These are phyloP conservation scores for Sternarchorhynchus goeldii DNA, from an alignment of 2,797 vertebrate species.

Conservation along the genomic window DNA sequence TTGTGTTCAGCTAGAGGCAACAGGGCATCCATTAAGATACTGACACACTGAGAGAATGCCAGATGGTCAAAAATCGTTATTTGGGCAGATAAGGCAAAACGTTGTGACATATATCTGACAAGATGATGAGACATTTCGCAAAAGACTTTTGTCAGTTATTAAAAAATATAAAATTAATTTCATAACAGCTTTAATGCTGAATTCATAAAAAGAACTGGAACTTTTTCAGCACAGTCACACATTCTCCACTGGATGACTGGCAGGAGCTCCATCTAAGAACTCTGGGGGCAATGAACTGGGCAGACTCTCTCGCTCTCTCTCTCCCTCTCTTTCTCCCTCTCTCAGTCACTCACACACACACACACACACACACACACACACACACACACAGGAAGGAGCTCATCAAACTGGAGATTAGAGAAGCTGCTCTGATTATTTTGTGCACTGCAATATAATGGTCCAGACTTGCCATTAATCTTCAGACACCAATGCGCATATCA, in stretches of 20 bases:
- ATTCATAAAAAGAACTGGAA: not conserved
- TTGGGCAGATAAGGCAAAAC: too few relatives aligned
- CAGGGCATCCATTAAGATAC: too few relatives aligned
- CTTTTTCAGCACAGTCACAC: not conserved
- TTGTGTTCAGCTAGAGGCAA: too few relatives aligned
- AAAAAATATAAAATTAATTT: not conserved
- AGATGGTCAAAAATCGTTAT: too few relatives aligned
- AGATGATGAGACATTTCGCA: too few relatives aligned
- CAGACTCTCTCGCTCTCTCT: conserved; percentile 14
- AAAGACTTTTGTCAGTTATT: not conserved
- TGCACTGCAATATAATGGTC: conserved; percentile 49
- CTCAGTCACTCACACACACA: too few relatives aligned
- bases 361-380: conserved; percentile 32
- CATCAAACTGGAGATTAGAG: conserved; percentile 51
- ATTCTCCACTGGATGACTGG: conserved; percentile 20
- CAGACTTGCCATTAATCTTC: conserved; percentile 59
- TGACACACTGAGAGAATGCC: too few relatives aligned
- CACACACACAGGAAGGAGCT: conserved; percentile 51
- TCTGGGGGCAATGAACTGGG: conserved; percentile 32
- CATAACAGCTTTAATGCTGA: not conserved
- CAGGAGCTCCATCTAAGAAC: conserved; percentile 20
- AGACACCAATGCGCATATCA: conserved; percentile 53
- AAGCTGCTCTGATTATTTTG: conserved; percentile 48
- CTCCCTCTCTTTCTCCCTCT: not conserved
- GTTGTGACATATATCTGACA: too few relatives aligned